Percentiles rank a stretch among this genome's conserved stretches.
phyloP scores from a whole-genome alignment of 2,888 invertebrate species.

The Resseliella maxima region DNA sequence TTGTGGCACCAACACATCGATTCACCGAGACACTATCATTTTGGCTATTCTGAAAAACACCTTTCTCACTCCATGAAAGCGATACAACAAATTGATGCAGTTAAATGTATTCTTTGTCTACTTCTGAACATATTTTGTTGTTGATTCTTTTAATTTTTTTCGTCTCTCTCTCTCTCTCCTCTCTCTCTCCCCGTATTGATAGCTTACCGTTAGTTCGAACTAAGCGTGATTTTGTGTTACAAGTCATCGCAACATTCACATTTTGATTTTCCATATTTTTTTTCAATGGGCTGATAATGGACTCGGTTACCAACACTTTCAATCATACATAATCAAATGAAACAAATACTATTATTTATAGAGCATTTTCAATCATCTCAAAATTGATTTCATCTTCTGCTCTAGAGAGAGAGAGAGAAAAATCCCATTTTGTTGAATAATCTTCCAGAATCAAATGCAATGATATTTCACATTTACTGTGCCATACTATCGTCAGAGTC shows the following conservation, averaged over 20 bases:
- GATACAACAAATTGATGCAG: background rate
- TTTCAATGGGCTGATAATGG: background rate
- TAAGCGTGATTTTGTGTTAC: background rate
- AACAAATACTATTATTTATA: constrained; percentile 23
- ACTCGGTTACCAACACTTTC: background rate
- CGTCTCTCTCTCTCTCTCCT: background rate
- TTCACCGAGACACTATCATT: background rate
- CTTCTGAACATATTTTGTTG: background rate
- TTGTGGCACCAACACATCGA: background rate
- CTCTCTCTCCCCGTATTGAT: background rate
- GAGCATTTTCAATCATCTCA: background rate
- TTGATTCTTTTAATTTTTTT: background rate
- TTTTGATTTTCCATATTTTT: background rate
- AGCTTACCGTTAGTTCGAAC: background rate
- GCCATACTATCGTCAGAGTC: no score
- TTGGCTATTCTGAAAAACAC: background rate
- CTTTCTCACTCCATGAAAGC: background rate
- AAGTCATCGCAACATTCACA: background rate
- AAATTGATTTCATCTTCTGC: background rate
- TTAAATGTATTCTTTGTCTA: background rate
- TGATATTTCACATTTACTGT: background rate
- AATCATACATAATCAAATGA: background rate
- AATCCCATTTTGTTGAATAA: background rate
- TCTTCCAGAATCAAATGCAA: background rate
- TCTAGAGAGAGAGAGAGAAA: no score